Percentiles rank a stretch among this genome's conserved stretches.
phyloP scores from a whole-genome alignment of 2,797 vertebrate species.

The Peromyscus attwateri region DNA sequence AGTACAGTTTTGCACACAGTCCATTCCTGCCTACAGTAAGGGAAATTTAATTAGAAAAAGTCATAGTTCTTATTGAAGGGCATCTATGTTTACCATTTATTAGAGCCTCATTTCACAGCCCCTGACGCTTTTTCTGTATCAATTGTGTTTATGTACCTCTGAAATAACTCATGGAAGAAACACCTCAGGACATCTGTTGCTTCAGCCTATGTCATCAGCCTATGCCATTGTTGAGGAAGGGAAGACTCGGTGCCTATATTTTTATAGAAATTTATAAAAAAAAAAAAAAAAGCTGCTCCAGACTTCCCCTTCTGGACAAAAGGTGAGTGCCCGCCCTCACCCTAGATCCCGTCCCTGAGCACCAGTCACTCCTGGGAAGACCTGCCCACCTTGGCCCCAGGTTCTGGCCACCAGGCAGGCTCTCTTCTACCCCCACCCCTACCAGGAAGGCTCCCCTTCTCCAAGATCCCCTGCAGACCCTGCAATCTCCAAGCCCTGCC shows the following conservation, averaged over 20 bases:
- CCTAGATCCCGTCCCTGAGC: too few relatives aligned
- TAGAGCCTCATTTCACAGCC: background rate
- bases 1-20: conserved; percentile 74
- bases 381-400: too few relatives aligned
- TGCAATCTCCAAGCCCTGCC: too few relatives aligned
- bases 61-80: conserved; percentile 77
- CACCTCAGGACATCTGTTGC: background rate
- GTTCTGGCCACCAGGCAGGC: too few relatives aligned
- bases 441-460: too few relatives aligned
- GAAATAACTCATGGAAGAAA: background rate
- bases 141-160: conserved; percentile 10
- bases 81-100: conserved; percentile 64
- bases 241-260: background rate
- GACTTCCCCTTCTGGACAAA: too few relatives aligned
- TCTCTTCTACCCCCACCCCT: too few relatives aligned
- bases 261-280: too few relatives aligned
- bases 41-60: conserved; percentile 51
- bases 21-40: conserved; percentile 61
- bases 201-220: background rate
- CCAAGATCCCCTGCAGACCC: too few relatives aligned
- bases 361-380: too few relatives aligned
- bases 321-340: too few relatives aligned
- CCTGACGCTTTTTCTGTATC: background rate
- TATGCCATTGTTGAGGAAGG: background rate
- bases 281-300: too few relatives aligned